Evolutionary conservation across 2,797 vertebrate species (phyloP), one percentile per base, ranked within the genome.

Genomic region (Nannoperca obscura): DNA sequence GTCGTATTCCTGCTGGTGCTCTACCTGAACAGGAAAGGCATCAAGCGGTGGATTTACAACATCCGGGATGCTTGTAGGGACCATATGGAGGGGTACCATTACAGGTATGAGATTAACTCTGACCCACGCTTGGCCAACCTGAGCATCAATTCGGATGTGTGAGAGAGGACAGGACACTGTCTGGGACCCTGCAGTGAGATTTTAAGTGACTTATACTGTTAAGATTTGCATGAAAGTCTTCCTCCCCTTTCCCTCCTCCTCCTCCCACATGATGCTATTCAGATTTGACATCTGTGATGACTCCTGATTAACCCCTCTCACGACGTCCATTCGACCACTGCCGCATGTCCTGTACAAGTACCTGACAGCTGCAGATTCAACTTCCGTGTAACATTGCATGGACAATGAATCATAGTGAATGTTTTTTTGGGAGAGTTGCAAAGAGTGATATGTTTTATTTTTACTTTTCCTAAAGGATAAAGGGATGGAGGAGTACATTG

Each of bases 61-160:
- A 97, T 99, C 91, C 94, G 98, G 90, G 98, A 99, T 52, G 98
- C 98, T 63, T 99, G 98, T 92, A 95, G 98, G 91, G 98, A 99
- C 95, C 98, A 99, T 91, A 98, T 99, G 98, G 98, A 99, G 89
- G 98, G 98, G n/a, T 99, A 99, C 90, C 97, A 99, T 91, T 99
- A 99, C 95, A 95, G 98, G 92, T 99, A 99, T 0, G 98, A 99
- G 94, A 97, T 98, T 78, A 99, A 97, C 71, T 96, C 97, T 4
- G 98, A 99, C 91, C 97, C 98, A 12, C 95, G 97, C 68, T 88
- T 99, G 86, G 97, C 97, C 90, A 98, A 97, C 93, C 95, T 98
- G 83, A 97, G 97, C 92, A 97, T 98, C 88, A 99, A 98, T 86
- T 99, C 97, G 0, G 98, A 99, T 52, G 97, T 98, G 89, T 99